A percentile compares a stretch with the other conserved stretches of the same genome.
Evolutionary conservation across 2,888 invertebrate genomes (phyloP).

Genomic region (Sarcophaga subvicina): DNA sequence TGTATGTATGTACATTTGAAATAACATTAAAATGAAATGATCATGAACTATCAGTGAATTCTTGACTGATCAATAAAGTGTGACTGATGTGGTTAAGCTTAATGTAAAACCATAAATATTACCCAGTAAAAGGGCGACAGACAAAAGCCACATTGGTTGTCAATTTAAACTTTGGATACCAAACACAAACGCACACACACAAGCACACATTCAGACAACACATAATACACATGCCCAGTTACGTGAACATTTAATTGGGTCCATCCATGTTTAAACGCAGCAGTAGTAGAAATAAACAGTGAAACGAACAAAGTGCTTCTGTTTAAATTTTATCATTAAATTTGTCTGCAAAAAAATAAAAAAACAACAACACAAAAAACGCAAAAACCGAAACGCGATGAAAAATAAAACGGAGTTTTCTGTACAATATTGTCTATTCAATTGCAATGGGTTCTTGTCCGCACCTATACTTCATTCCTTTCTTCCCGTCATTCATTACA

Average conservation of each 20-base stretch:
- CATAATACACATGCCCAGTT: background rate
- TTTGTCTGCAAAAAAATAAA: slow-evolving; percentile 28
- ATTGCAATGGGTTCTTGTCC: slow-evolving; percentile 25
- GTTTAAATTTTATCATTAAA: slow-evolving; percentile 71
- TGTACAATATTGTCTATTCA: slow-evolving; percentile 22
- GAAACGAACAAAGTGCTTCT: slow-evolving; percentile 78
- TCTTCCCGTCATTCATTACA: slow-evolving; percentile 26
- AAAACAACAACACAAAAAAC: background rate
- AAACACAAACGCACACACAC: slow-evolving; percentile 1
- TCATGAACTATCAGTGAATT: slow-evolving; percentile 56
- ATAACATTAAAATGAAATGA: slow-evolving; percentile 58
- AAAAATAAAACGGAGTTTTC: slow-evolving; percentile 1
- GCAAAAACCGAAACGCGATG: background rate
- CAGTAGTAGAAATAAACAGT: slow-evolving; percentile 74
- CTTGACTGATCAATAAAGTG: slow-evolving; percentile 75
- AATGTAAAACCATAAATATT: slow-evolving; percentile 80
- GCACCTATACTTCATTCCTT: background rate
- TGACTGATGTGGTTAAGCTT: slow-evolving; percentile 81
- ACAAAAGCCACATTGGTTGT: slow-evolving; percentile 39
- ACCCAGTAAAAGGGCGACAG: slow-evolving; percentile 9
- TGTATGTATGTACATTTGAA: slow-evolving; percentile 11
- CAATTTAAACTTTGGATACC: background rate
- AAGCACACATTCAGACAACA: slow-evolving; percentile 17
- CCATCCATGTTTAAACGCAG: background rate
- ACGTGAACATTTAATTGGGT: background rate